Percentiles rank a stretch among this genome's conserved stretches.
Evolutionary conservation across 1,140 invertebrate genomes (phyloP).

Genomic region (Notospermus geniculatus): DNA sequence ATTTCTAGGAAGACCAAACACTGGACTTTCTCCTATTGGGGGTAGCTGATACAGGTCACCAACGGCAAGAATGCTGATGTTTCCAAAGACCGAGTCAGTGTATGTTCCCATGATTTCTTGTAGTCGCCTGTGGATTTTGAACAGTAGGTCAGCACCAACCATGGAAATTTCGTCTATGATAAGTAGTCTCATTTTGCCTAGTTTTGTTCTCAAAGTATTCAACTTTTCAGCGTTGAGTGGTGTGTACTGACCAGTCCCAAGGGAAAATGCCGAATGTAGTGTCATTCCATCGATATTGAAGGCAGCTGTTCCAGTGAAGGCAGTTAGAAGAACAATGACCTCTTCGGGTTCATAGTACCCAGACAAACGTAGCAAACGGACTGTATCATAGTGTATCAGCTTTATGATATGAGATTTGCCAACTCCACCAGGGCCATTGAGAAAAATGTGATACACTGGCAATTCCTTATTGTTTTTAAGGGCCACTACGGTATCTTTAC

Average conservation of each 20-base stretch:
- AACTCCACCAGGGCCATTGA: constrained; percentile 1
- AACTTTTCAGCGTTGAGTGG: neutral
- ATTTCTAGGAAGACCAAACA: constrained; percentile 1
- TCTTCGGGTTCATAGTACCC: neutral
- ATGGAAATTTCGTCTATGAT: constrained; percentile 8
- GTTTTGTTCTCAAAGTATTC: neutral
- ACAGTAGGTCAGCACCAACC: constrained; percentile 1
- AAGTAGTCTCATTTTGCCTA: neutral
- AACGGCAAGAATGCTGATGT: neutral
- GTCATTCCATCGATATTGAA: constrained; percentile 7
- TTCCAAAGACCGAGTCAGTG: neutral
- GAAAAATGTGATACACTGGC: neutral
- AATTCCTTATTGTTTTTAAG: too few relatives aligned
- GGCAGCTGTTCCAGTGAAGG: constrained; percentile 2
- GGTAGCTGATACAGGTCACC: constrained; percentile 4
- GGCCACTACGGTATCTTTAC: too few relatives aligned
- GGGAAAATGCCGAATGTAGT: neutral
- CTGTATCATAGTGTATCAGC: neutral
- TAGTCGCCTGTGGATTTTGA: neutral
- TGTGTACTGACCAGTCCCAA: neutral
- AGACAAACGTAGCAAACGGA: neutral
- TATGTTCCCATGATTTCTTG: neutral
- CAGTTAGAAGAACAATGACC: constrained; percentile 4
- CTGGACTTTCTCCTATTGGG: neutral
- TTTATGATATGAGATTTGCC: neutral